Conservation (phyloP, 2,113 vertebrate species). For the Otis tarda region DNA sequence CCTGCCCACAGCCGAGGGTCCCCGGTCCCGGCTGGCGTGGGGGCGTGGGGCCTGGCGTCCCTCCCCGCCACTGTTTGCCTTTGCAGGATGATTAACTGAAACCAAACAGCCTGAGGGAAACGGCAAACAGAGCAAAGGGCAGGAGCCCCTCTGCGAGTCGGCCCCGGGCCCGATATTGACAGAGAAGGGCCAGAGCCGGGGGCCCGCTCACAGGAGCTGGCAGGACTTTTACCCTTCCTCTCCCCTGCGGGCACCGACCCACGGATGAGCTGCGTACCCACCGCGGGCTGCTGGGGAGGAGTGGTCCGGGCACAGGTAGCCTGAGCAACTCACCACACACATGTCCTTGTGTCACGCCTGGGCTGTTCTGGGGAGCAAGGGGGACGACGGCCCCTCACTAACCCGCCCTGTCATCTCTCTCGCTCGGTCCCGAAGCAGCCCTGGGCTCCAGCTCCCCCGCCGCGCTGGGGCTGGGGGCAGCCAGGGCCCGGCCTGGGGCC, state of each 20-base stretch:
- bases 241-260: rapidly evolving
- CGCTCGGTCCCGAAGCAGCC: not conserved
- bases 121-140: conserved; percentile 58
- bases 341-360: rapidly evolving
- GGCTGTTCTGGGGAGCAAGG: rapidly evolving
- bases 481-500: not conserved
- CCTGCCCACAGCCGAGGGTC: not conserved
- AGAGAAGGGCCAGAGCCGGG: not conserved
- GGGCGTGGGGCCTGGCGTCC: rapidly evolving
- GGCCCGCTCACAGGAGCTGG: not conserved
- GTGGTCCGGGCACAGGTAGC: not conserved
- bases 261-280: not conserved
- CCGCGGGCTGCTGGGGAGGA: no score
- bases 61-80: conserved; percentile 28
- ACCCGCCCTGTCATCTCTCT: not conserved
- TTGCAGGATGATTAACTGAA: conserved; percentile 49
- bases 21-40: rapidly evolving
- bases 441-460: not conserved
- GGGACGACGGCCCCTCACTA: not conserved
- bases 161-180: not conserved
- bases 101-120: conserved; percentile 21
- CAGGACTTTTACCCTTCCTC: not conserved
- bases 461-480: not conserved
- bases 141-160: not conserved
- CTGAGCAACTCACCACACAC: rapidly evolving